Evolutionary conservation across 2,888 invertebrate genomes (phyloP), one percentile per base, ranked within the genome.

Genomic region (Watsonalla cultraria): DNA sequence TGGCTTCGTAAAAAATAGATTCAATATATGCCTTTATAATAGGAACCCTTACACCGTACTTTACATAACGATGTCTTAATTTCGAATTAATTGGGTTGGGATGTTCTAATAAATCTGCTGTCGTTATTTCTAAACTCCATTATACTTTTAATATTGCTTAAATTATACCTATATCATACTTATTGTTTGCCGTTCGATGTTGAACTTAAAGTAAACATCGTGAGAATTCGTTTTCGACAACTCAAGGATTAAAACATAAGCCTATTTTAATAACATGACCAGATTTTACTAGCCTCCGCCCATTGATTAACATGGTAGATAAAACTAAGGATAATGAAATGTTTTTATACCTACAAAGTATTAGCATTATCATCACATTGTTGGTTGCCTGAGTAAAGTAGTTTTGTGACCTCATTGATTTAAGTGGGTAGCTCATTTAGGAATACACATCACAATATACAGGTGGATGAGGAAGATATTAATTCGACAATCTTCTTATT

Each of bases 251-350:
- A 33, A 46, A 48, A 58, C 55, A 51, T 54, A 52, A 46, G n/a
- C 8, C 15, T 5, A 11, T 48, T 48, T 53, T 34, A 56, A 46
- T 37, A 48, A 46, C 46, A 51, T 49, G 51, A 45, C 39, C 60
- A 60, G 64, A 68, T 68, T 79, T 76, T 70, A 76, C 74, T 80
- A 75, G 76, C 68, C 77, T 74, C 78, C 88, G 85, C 88, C 88
- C 84, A 81, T 77, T 83, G 88, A 88, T 88, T 83, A 84, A 82
- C 83, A 78, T 74, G 72, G 65, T 53, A 81, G 88, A 88, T 88
- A 87, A 84, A 82, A 77, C 69, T 76, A 75, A 74, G 76, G 79
- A 78, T 86, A 86, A 87, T 84, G 79, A 83, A 85, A 84, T 80
- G 85, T 86, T 86, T 86, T 86, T 85, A 80, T 81, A 81, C 72